Evolutionary conservation across 2,113 vertebrate genomes (phyloP), one percentile per base, ranked within the genome.

Genomic region (Gasterosteus aculeatus): DNA sequence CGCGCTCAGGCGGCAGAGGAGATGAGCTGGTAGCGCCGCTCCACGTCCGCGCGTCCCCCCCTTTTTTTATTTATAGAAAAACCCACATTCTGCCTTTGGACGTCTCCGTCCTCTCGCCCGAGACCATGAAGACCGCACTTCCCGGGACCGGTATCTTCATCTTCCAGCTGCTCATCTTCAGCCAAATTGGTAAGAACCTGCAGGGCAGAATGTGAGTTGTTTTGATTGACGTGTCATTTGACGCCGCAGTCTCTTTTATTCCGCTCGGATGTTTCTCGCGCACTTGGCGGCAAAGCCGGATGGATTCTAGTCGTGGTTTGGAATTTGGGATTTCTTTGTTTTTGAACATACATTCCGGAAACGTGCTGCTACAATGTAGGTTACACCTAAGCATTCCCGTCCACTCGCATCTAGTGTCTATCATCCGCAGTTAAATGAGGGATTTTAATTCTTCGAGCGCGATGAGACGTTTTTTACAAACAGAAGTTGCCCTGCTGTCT

Each of bases 111-210:
- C n/a, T 19, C 62, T 26, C 51, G 22, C 51, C 42, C 46, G 76
- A 69, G 49, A 87, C 65, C 72, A 92, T 94, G 93, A 78, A 88
- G 64, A 57, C 68, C 57, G 35, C 77, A 44, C 26, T 51, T 31
- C 57, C 7, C 57, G 61, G 82, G 72, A 83, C 64, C 62, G 56
- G 72, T 4, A 8, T 88, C 22, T 16, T 86, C 46, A 54, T 89
- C 75, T 85, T 53, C 29, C 90, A 80, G 75, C 85, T 93, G 82
- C 87, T 92, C 35, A 75, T 93, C 51, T 54, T 94, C 77, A 82
- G 84, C 69, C 85, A 84, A 1, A 87, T 81, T 83, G 93, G 93
- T 94, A 91, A 89, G 93, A 80, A 85, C 62, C 46, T 26, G 51
- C 47, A n/a, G 47, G 19, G 19, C 16, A 19, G 16, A 19, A 11